Conservation (phyloP, 2,888 invertebrate genomes). For the Nomada goodeniana region DNA sequence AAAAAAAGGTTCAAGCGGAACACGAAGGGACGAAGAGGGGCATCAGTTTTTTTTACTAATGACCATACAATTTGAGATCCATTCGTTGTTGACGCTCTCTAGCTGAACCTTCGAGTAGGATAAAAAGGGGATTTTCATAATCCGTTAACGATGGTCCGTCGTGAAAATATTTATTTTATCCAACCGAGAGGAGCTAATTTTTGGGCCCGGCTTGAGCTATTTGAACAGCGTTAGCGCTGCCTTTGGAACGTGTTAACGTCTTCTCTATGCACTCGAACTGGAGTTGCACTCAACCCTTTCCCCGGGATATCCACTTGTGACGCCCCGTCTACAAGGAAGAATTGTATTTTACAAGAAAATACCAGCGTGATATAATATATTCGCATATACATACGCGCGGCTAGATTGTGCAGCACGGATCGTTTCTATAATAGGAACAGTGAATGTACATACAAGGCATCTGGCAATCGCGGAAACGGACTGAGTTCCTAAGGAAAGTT, state of each 20-base stretch:
- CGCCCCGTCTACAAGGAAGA: constrained; percentile 19
- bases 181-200: constrained; percentile 77
- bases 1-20: too few relatives aligned
- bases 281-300: constrained; percentile 49
- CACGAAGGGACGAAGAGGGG: neutral
- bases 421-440: constrained; percentile 11
- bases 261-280: constrained; percentile 55
- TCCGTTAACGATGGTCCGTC: constrained; percentile 72
- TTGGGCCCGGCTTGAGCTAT: constrained; percentile 56
- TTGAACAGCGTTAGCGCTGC: constrained; percentile 70
- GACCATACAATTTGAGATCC: neutral
- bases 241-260: constrained; percentile 69
- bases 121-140: constrained; percentile 68
- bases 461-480: constrained; percentile 36
- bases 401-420: constrained; percentile 2
- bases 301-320: constrained; percentile 67
- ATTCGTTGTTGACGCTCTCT: constrained; percentile 13
- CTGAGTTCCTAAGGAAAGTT: constrained; percentile 5
- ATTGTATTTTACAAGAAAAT: constrained; percentile 58
- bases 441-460: neutral
- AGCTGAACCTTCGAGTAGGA: neutral
- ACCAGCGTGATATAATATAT: neutral
- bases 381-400: too few relatives aligned
- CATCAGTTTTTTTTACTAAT: neutral
- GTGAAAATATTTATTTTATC: constrained; percentile 80